Evolutionary conservation across 2,888 invertebrate genomes (phyloP).

Genomic region (Anticlea derivata): DNA sequence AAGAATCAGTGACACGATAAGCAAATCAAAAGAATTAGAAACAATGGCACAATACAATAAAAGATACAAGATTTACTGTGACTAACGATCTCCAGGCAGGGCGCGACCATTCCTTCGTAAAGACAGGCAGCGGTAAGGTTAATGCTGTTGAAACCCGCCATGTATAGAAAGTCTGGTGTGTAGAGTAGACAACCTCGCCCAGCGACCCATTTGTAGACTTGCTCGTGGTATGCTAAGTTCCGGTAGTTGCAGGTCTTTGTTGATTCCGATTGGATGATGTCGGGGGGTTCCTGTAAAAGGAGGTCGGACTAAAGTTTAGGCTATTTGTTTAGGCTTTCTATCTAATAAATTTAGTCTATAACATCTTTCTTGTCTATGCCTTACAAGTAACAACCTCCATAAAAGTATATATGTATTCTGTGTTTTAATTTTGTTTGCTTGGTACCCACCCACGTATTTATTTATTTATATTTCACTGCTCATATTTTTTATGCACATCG

Average conservation of each 20-base stretch:
- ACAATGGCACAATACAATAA: too few species aligned
- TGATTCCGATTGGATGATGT: slow-evolving; percentile 50
- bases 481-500: too few species aligned
- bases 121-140: slow-evolving; percentile 62
- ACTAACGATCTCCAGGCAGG: slow-evolving; percentile 75
- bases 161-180: slow-evolving; percentile 68
- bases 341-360: too few species aligned
- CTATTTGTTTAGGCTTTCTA: too few species aligned
- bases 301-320: not conserved
- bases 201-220: slow-evolving; percentile 74
- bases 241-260: slow-evolving; percentile 69
- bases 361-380: too few species aligned
- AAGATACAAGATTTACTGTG: not conserved
- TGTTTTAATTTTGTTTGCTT: too few species aligned
- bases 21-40: not conserved
- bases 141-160: slow-evolving; percentile 58
- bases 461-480: too few species aligned
- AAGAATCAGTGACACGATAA: too few species aligned
- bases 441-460: too few species aligned
- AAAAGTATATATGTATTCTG: too few species aligned
- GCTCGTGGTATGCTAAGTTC: slow-evolving; percentile 65
- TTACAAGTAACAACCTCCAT: too few species aligned
- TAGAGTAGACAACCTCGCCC: slow-evolving; percentile 72
- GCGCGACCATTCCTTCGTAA: slow-evolving; percentile 64
- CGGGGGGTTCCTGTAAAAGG: slow-evolving; percentile 58